phyloP scores from a whole-genome alignment of 2,113 vertebrate genomes.

The Neodon shergylaensis region DNA sequence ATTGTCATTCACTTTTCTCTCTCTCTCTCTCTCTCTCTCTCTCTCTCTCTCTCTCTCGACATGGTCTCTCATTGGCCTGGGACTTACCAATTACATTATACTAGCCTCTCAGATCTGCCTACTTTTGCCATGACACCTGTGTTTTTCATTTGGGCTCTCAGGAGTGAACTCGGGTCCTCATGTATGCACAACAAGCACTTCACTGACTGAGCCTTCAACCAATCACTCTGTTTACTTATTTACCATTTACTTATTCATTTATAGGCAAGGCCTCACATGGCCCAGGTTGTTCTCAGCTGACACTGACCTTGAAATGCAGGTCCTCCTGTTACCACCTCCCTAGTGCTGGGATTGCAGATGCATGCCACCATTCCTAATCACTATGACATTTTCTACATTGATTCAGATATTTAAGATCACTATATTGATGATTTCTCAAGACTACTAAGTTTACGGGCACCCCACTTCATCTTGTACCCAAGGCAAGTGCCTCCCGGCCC shows the following conservation, averaged over 20 bases:
- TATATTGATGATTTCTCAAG: neutral
- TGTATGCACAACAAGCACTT: neutral
- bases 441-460: neutral
- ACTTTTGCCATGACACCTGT: neutral
- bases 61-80: neutral
- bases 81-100: neutral
- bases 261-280: neutral
- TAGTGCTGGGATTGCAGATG: too few species aligned
- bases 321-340: neutral
- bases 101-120: neutral
- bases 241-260: neutral
- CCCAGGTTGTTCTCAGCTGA: neutral
- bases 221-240: neutral
- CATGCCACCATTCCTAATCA: neutral
- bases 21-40: too few species aligned
- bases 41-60: neutral
- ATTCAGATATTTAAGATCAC: neutral
- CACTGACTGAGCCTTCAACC: neutral
- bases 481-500: neutral
- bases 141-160: neutral
- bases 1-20: neutral
- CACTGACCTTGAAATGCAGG: neutral
- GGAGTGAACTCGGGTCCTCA: neutral
- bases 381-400: neutral
- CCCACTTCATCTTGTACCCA: neutral